Evolutionary conservation across 2,888 invertebrate species (phyloP), one percentile per base, ranked within the genome.

Genomic region (Hirtodrosophila confusa): DNA sequence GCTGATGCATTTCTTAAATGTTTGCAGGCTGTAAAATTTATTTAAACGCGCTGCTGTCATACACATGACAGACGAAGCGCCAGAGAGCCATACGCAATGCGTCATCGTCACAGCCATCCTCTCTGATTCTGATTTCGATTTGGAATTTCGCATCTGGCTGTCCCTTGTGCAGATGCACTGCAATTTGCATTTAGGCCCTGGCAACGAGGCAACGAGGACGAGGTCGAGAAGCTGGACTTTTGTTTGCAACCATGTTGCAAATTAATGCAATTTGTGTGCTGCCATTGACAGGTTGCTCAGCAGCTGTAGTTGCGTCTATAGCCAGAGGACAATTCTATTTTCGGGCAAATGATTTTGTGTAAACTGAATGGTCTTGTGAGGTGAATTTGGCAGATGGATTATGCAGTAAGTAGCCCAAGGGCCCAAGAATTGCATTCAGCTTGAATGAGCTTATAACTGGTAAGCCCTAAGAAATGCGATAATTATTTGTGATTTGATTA

Each of bases 1-100:
- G 57, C 61, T 69, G 76, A 75, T 76, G 83, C 75, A 73, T 82
- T 83, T 82, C 83, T 83, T 83, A 86, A 86, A 83, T 86, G 78
- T 55, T 70, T 76, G 73, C 75, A 48, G 60, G 63, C 74, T 60
- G 71, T 71, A 76, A 63, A 83, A 86, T 86, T 83, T 83, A 83
- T 83, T 86, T 83, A 83, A 83, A 67, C 83, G 75, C 74, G 76
- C 35, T 53, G 48, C 70, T 86, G 83, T 76, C 80, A 86, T 73
- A 71, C 83, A 69, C 77, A 82, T 82, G 78, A 79, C 75, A 67
- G 66, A 49, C 69, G 62, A 17, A 60, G 12, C 27, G 71, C 9
- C 23, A n/a, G 33, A 8, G n/a, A 35, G 37, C 29, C 80, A 78
- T 71, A 80, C 77, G 85, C 82, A 82, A 85, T 82, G 85, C 80